phyloP scores from a whole-genome alignment of 2,113 vertebrate genomes.

The Caloenas nicobarica region DNA sequence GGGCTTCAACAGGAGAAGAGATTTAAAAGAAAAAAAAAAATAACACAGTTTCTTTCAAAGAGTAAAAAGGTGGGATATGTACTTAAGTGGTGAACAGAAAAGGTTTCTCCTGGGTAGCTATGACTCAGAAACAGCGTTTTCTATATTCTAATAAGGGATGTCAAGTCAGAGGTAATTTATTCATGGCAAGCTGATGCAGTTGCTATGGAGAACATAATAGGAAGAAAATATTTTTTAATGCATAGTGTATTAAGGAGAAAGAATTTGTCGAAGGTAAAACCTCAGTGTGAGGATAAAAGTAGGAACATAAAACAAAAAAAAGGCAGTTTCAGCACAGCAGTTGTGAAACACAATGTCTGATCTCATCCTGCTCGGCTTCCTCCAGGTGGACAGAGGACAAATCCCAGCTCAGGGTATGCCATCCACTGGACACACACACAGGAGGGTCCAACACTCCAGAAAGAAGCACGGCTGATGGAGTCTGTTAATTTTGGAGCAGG shows the following conservation, averaged over 20 bases:
- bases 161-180: constrained; percentile 57
- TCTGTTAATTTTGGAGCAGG: background rate
- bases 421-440: background rate
- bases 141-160: background rate
- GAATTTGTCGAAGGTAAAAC: background rate
- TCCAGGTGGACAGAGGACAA: fast-evolving
- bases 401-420: background rate
- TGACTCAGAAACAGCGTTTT: constrained; percentile 54
- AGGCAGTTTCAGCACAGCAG: background rate
- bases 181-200: constrained; percentile 33
- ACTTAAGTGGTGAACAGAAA: background rate
- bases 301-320: background rate
- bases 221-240: background rate
- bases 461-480: fast-evolving
- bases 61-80: background rate
- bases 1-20: background rate
- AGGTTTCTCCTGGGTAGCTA: background rate
- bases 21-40: background rate
- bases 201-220: constrained; percentile 48
- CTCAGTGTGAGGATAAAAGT: background rate
- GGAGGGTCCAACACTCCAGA: background rate
- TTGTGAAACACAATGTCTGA: background rate
- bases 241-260: background rate
- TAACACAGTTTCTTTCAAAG: background rate
- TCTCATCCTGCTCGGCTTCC: background rate